These are phyloP conservation scores for Sipha maydis DNA, from an alignment of 2,888 invertebrate genomes.

Conservation along the genomic window DNA sequence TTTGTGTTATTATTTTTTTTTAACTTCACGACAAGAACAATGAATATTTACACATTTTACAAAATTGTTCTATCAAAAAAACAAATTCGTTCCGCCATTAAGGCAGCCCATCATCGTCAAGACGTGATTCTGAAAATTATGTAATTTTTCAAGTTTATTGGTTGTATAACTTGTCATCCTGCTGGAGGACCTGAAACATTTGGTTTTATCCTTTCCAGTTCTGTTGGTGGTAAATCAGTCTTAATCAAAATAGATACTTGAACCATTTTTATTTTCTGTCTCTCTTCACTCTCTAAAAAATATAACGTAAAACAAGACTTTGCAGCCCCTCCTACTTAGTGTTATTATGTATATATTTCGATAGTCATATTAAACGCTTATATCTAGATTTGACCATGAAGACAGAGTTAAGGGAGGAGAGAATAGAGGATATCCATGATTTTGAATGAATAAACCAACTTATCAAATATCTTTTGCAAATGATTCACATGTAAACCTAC, in stretches of 20 bases:
- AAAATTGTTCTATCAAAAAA: not conserved
- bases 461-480: not conserved
- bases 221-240: slow-evolving; percentile 5
- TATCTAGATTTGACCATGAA: not conserved
- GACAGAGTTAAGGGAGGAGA: not conserved
- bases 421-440: not conserved
- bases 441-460: not conserved
- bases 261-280: not conserved
- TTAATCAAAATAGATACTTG: slow-evolving; percentile 37
- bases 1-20: not conserved
- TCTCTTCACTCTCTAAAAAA: not conserved
- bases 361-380: slow-evolving; percentile 7
- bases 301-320: not conserved
- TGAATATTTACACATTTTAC: not conserved
- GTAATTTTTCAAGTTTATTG: slow-evolving; percentile 58
- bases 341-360: slow-evolving; percentile 5
- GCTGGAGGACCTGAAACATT: slow-evolving; percentile 6
- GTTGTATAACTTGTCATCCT: slow-evolving; percentile 29
- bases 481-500: not conserved
- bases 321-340: not conserved
- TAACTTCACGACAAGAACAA: not conserved
- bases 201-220: slow-evolving; percentile 32
- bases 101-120: slow-evolving; percentile 35
- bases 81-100: not conserved
- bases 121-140: slow-evolving; percentile 33